Evolutionary conservation across 2,113 vertebrate genomes (phyloP).

Genomic region (Gymnobelideus leadbeateri): DNA sequence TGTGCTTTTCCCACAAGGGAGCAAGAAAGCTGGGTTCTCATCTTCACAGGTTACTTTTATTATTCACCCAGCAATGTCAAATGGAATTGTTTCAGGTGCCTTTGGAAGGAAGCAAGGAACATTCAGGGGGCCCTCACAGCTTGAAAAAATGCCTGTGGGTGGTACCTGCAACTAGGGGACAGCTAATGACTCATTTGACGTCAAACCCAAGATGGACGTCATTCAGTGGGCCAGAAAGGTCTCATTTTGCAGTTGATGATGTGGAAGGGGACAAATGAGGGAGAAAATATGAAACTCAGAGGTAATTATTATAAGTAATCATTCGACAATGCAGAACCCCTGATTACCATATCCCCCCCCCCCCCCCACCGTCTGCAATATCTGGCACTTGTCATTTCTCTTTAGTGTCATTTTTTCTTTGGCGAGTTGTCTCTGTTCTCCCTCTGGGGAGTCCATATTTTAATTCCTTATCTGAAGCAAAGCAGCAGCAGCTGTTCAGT

Average conservation of each 20-base stretch:
- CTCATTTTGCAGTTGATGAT: slow-evolving; percentile 28
- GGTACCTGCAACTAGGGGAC: slow-evolving; percentile 35
- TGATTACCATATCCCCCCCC: not conserved
- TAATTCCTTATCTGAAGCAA: not conserved
- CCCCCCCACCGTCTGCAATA: not conserved
- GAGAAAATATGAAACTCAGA: not conserved
- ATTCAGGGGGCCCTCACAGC: slow-evolving; percentile 51
- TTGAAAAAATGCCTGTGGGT: slow-evolving; percentile 48
- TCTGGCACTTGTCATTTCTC: not conserved
- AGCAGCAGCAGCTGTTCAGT: slow-evolving; percentile 7
- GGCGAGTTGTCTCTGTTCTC: not conserved
- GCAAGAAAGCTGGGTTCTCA: slow-evolving; percentile 12
- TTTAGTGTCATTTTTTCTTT: slow-evolving; percentile 35
- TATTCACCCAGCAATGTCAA: slow-evolving; percentile 62
- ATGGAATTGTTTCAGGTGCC: slow-evolving; percentile 57
- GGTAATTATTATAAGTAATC: not conserved
- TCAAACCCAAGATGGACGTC: slow-evolving; percentile 55
- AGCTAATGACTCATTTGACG: slow-evolving; percentile 69
- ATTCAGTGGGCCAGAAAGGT: slow-evolving; percentile 53
- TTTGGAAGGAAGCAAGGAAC: slow-evolving; percentile 60
- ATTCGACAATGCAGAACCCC: not conserved
- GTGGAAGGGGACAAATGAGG: not conserved
- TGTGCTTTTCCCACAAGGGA: slow-evolving; percentile 40
- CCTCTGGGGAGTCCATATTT: slow-evolving; percentile 35
- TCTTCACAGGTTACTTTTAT: slow-evolving; percentile 17